A percentile compares a stretch with the other conserved stretches of the same genome.
These are phyloP conservation scores for Thysanoteuthis rhombus DNA, from an alignment of 2,888 invertebrate species.

Conservation along the genomic window DNA sequence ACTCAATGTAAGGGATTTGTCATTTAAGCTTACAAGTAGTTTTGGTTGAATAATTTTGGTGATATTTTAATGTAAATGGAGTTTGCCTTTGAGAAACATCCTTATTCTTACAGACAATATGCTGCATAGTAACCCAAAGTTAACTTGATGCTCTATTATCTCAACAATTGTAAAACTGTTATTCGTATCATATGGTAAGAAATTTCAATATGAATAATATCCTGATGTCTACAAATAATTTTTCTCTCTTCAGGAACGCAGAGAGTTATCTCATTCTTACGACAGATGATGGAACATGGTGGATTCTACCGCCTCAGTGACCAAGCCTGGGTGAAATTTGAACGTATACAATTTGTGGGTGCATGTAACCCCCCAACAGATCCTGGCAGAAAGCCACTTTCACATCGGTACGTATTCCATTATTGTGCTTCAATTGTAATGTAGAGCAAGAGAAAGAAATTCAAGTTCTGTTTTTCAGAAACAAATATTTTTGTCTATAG, in stretches of 20 bases:
- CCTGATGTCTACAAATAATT: not conserved
- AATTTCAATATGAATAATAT: not conserved
- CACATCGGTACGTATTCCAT: constrained; percentile 75
- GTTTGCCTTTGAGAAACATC: no score
- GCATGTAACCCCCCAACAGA: constrained; percentile 99
- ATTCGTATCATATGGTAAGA: not conserved
- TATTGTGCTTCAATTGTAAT: not conserved
- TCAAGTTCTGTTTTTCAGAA: no score
- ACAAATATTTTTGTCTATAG: no score
- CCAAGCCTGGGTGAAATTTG: constrained; percentile 95
- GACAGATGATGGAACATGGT: constrained; percentile 95
- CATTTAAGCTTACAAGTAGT: no score
- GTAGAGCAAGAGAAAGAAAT: not conserved
- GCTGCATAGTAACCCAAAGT: no score
- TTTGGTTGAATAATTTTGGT: no score
- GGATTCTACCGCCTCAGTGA: constrained; percentile 74
- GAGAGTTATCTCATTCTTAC: constrained; percentile 97
- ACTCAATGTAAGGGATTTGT: no score
- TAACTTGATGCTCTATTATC: no score
- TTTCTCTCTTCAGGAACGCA: constrained; percentile 73
- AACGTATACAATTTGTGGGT: constrained; percentile 98
- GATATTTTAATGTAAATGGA: no score
- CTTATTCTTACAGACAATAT: no score
- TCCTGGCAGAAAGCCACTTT: constrained; percentile 95
- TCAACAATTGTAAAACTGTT: no score